Percentiles rank a stretch among this genome's conserved stretches.
These are phyloP conservation scores for Bembecia ichneumoniformis DNA, from an alignment of 2,888 invertebrate genomes.

Conservation along the genomic window DNA sequence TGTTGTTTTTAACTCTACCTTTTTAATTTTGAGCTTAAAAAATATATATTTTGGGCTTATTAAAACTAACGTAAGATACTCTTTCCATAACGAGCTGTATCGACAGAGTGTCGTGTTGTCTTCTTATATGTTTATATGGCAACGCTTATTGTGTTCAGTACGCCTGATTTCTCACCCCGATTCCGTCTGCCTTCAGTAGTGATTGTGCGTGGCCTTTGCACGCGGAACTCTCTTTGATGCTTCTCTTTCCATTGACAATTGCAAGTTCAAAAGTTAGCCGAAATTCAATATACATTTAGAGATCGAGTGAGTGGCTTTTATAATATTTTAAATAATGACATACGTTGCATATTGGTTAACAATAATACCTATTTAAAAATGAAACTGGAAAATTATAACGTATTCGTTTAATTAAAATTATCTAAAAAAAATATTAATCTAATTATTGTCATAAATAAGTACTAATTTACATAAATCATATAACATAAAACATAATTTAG, in stretches of 20 bases:
- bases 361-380: constrained; percentile 7
- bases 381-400: too few species aligned
- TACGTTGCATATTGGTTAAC: neutral
- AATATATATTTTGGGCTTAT: too few species aligned
- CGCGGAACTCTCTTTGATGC: constrained; percentile 39
- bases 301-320: too few species aligned
- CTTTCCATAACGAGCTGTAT: constrained; percentile 2
- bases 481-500: too few species aligned
- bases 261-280: constrained; percentile 3
- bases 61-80: too few species aligned
- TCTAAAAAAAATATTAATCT: too few species aligned
- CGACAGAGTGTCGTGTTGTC: constrained; percentile 5
- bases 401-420: too few species aligned
- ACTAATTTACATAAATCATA: too few species aligned
- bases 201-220: constrained; percentile 33
- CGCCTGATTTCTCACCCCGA: constrained; percentile 34
- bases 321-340: too few species aligned
- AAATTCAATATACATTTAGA: neutral
- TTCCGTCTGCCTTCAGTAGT: constrained; percentile 14
- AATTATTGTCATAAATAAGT: too few species aligned
- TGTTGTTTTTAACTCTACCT: too few species aligned
- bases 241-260: constrained; percentile 27
- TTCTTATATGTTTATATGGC: constrained; percentile 7
- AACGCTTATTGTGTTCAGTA: constrained; percentile 25
- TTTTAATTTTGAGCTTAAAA: too few species aligned